A percentile compares a stretch with the other conserved stretches of the same genome.
These are phyloP conservation scores for Entomobrya proxima DNA, from an alignment of 2,888 invertebrate genomes.

Conservation along the genomic window DNA sequence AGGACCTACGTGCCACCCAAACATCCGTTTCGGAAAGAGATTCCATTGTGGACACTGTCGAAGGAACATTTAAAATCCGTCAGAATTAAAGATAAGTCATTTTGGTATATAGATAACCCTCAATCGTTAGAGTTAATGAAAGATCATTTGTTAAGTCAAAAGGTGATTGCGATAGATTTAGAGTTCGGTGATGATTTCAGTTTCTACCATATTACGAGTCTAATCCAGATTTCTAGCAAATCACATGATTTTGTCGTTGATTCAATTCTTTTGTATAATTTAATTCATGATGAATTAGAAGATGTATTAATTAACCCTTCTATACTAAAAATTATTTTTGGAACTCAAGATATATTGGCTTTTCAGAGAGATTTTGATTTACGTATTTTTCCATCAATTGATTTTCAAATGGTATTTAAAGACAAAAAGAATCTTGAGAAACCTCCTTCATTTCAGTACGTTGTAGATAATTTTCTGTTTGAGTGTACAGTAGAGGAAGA, in stretches of 20 bases:
- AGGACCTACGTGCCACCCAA: background rate
- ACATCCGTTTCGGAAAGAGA: background rate
- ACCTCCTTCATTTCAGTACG: background rate
- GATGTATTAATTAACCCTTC: background rate
- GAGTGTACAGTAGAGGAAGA: background rate
- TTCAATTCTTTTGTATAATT: background rate
- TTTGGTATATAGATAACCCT: background rate
- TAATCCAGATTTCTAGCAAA: background rate
- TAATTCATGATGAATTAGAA: background rate
- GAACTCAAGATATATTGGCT: background rate
- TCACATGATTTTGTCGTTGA: slow-evolving; percentile 24
- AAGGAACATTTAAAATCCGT: background rate
- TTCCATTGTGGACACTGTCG: background rate
- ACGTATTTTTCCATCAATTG: slow-evolving; percentile 6
- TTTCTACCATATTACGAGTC: background rate
- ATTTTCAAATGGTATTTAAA: slow-evolving; percentile 1
- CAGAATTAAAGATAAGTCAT: background rate
- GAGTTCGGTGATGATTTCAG: slow-evolving; percentile 4
- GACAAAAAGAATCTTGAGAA: background rate
- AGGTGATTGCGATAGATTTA: background rate
- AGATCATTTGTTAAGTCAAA: background rate
- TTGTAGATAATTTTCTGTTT: background rate
- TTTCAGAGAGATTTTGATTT: slow-evolving; percentile 24
- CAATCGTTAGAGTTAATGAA: background rate
- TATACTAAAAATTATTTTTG: slow-evolving; percentile 15